Evolutionary conservation across 2,888 invertebrate genomes (phyloP).

Genomic region (Lordiphosa andalusiaca): DNA sequence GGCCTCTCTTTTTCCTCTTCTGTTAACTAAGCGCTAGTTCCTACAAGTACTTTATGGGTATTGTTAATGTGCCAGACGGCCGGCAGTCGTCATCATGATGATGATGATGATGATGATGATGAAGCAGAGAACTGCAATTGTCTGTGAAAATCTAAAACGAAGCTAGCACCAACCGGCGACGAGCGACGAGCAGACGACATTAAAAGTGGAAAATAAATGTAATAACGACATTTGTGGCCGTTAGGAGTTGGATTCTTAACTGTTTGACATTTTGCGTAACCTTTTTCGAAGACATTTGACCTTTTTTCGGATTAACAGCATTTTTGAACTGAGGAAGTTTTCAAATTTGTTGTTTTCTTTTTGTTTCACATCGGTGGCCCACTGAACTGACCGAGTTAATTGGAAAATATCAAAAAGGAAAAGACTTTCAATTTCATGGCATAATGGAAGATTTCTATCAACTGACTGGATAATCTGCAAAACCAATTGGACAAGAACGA

Average conservation of each 20-base stretch:
- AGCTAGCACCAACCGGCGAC: conserved; percentile 21
- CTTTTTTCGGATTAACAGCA: conserved; percentile 49
- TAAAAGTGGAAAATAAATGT: conserved; percentile 74
- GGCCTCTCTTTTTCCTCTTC: conserved; percentile 20
- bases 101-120: background rate
- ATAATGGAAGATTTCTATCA: conserved; percentile 34
- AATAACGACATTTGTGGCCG: conserved; percentile 76
- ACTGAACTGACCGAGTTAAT: conserved; percentile 44
- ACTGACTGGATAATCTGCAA: conserved; percentile 20
- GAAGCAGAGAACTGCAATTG: conserved; percentile 38
- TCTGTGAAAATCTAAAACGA: conserved; percentile 49
- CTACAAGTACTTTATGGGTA: conserved; percentile 10
- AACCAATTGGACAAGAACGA: conserved; percentile 18
- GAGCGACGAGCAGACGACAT: conserved; percentile 57
- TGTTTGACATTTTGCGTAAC: conserved; percentile 79
- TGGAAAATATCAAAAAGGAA: conserved; percentile 19
- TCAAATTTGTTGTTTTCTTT: conserved; percentile 4
- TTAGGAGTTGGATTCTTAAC: conserved; percentile 75
- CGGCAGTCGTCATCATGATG: background rate
- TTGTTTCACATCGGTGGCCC: conserved; percentile 24
- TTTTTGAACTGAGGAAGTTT: conserved; percentile 18
- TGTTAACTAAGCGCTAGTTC: conserved; percentile 1
- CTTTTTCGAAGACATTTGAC: conserved; percentile 74
- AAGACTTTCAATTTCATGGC: conserved; percentile 64
- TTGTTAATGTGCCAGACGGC: conserved; percentile 30